Percentiles rank a stretch among this genome's conserved stretches.
Evolutionary conservation across 2,797 vertebrate genomes (phyloP).

Genomic region (Mus caroli): DNA sequence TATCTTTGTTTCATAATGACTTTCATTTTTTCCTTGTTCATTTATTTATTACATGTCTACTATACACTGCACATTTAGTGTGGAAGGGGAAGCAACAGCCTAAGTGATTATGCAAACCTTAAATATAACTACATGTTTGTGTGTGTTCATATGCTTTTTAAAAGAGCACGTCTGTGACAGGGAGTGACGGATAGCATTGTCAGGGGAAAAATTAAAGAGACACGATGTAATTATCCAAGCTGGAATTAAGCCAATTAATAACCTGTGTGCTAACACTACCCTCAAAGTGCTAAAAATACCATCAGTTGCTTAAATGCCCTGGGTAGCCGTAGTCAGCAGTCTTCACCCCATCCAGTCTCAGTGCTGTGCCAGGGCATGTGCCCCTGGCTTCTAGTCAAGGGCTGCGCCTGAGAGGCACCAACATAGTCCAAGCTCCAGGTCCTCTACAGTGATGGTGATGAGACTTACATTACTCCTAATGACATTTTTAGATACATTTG

Average conservation of each 20-base stretch:
- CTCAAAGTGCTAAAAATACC: constrained; percentile 77
- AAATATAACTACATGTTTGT: constrained; percentile 77
- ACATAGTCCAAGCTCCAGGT: not conserved
- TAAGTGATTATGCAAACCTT: constrained; percentile 61
- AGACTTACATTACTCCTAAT: constrained; percentile 57
- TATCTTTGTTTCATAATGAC: constrained; percentile 68
- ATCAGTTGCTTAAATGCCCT: constrained; percentile 74
- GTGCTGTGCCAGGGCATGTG: not conserved
- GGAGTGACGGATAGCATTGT: constrained; percentile 83
- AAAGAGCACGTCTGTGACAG: constrained; percentile 81
- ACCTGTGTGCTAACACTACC: constrained; percentile 81
- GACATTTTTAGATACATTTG: constrained; percentile 42
- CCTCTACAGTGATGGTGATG: not conserved
- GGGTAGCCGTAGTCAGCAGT: constrained; percentile 57
- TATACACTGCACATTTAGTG: constrained; percentile 54
- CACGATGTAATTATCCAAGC: constrained; percentile 84
- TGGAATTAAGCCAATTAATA: constrained; percentile 86
- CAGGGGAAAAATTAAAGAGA: constrained; percentile 83
- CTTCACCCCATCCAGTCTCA: constrained; percentile 62
- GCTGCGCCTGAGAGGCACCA: constrained; percentile 1
- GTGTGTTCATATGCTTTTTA: constrained; percentile 71
- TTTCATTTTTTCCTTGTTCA: constrained; percentile 68
- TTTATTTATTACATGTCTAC: constrained; percentile 59
- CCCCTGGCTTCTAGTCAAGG: constrained; percentile 36
- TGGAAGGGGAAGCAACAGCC: not conserved